A percentile compares a stretch with the other conserved stretches of the same genome.
Evolutionary conservation across 2,888 invertebrate genomes (phyloP).

Genomic region (Tachina lurida): DNA sequence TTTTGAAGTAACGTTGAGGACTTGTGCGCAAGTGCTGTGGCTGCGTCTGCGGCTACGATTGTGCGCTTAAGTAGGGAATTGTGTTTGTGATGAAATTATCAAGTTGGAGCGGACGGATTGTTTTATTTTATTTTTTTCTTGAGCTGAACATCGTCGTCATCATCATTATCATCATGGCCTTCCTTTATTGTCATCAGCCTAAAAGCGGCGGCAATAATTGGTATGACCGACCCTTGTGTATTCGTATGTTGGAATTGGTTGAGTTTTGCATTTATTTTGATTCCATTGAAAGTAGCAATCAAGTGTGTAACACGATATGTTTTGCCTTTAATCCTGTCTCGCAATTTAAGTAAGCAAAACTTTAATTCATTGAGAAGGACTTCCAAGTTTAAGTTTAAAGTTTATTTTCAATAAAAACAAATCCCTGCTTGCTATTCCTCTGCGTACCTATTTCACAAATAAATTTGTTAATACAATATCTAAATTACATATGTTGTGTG

Average conservation of each 20-base stretch:
- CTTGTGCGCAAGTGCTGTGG: not conserved
- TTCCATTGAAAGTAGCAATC: slow-evolving; percentile 75
- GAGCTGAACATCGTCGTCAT: slow-evolving; percentile 44
- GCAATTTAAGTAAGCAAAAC: slow-evolving; percentile 67
- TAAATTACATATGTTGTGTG: too few species aligned
- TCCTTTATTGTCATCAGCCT: slow-evolving; percentile 7
- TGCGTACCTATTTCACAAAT: not conserved
- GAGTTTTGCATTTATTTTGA: slow-evolving; percentile 71
- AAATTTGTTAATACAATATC: too few species aligned
- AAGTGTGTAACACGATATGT: slow-evolving; percentile 82
- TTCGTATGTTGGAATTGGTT: slow-evolving; percentile 55
- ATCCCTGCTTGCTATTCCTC: not conserved
- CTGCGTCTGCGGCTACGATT: not conserved
- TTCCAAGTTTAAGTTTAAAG: not conserved
- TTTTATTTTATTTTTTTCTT: slow-evolving; percentile 23
- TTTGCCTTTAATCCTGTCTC: slow-evolving; percentile 76
- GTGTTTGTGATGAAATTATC: slow-evolving; percentile 7
- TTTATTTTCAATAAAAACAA: not conserved
- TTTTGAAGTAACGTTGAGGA: slow-evolving; percentile 49
- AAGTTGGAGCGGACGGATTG: slow-evolving; percentile 1
- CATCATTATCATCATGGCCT: not conserved
- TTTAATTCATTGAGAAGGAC: slow-evolving; percentile 42
- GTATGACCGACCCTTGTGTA: slow-evolving; percentile 11
- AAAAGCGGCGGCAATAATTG: slow-evolving; percentile 55
- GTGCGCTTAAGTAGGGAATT: slow-evolving; percentile 4